Base-by-base conservation (phyloP, 2,888 invertebrate species). In the Chymomyza caudatula region DNA sequence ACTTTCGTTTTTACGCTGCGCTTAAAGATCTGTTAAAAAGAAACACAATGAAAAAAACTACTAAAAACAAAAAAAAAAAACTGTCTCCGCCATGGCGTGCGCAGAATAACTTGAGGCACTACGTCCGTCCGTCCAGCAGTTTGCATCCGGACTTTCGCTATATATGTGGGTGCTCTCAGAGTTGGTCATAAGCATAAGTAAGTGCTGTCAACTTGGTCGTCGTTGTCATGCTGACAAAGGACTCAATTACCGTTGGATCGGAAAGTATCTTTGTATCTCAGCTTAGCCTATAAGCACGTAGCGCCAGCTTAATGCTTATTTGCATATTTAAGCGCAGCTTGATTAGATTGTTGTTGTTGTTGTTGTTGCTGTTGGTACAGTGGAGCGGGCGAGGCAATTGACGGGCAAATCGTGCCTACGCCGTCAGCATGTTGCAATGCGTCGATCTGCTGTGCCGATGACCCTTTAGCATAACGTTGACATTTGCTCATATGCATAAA, bases 51-150 rank as follows among this genome's bases (percentile, higher is more conserved):
- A 51, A 55, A 55, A 55, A 20, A 19, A 13, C 37, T 55, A 20
- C 17, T 42, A 29, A 42, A 57, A 47, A 52, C 71, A 74, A 77
- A 77, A n/a, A 65, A 17, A n/a, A 47, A 17, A 47, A 47, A 47
- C 47, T 73, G 76, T 78, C 73, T 71, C 77, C 74, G 75, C 74
- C 77, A 80, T 17, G 67, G 84, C 80, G 80, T 80, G 80, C 78
- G 85, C 80, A 80, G 80, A 80, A 83, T 86, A 86, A 84, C 81
- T 80, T 84, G 29, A 37, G 29, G 29, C 8, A 37, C n/a, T n/a
- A n/a, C 11, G 11, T 37, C 11, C 29, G 29, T 37, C 29, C 29
- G 19, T 52, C n/a, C 47, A 17, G 47, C 47, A 47, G 15, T 17
- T 47, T 4, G 15, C 17, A 47, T 47, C 47, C 47, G 47, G n/a